Base-by-base conservation (phyloP, 2,888 invertebrate genomes). In the Lasiommata megera region DNA sequence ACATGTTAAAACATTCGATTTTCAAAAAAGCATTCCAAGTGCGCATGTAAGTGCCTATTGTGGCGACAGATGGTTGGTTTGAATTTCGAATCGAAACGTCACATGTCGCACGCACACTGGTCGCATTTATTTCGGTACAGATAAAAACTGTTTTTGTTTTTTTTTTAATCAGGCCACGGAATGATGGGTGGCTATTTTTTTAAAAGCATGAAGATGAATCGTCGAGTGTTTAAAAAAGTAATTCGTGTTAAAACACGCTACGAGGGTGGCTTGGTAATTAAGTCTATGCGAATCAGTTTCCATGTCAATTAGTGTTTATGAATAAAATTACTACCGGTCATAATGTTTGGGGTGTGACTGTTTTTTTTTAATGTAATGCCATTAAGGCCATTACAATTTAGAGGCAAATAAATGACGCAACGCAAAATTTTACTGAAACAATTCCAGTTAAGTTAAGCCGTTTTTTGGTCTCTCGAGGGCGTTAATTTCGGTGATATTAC, bases 21-120 rank as follows among this genome's bases (percentile, higher is more conserved):
- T 84, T 77, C 75, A 82, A 86, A 87, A 84, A 82, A 81, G 69
- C 77, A 79, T 79, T 79, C 74, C 67, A 77, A 81, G 72, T 82
- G 84, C 80, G 79, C 85, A 81, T 81, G 83, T 86, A 87, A 88
- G 87, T 87, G 80, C 84, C 80, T 77, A 84, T 85, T 88, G 87
- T 86, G 85, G 85, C 77, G 85, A 80, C 88, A 89, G 89, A 90
- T 89, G 89, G 88, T 79, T 69, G 70, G 69, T 76, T 76, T 67
- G 71, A 72, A 75, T 70, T 76, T 74, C 76, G 70, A 74, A 79
- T 68, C 69, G 67, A 70, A 77, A 74, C 68, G 75, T 74, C 70
- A 67, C 70, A 77, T 69, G 65, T 61, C 50, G 52, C 64, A 60
- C 63, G 56, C 67, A 61, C 63, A 65, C 47, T 55, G 58, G 58